Evolutionary conservation across 2,797 vertebrate genomes (phyloP).

Genomic region (Morelia viridis): DNA sequence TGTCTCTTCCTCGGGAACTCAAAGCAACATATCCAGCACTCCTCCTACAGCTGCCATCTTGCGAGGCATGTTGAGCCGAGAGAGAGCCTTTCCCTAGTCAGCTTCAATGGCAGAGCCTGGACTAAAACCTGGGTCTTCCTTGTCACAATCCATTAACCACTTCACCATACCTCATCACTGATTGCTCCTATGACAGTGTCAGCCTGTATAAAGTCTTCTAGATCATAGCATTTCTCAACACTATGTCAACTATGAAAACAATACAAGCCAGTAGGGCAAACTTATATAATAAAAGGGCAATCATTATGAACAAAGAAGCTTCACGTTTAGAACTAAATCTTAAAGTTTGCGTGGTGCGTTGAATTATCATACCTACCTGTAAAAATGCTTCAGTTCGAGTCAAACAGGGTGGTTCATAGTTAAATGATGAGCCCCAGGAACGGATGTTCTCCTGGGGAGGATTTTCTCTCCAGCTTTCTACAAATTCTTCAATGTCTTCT

Average conservation of each 20-base stretch:
- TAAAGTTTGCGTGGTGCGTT: not conserved
- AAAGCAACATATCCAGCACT: not conserved
- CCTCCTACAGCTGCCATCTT: too few relatives aligned
- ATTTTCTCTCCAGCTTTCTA: constrained; percentile 89
- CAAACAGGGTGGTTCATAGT: constrained; percentile 83
- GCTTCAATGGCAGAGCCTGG: too few relatives aligned
- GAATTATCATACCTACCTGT: constrained; percentile 73
- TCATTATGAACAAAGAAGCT: not conserved
- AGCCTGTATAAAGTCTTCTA: not conserved
- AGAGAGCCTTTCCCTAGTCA: too few relatives aligned
- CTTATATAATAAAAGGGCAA: not conserved
- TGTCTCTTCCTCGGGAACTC: too few relatives aligned
- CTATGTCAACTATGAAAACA: not conserved
- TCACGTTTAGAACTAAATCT: not conserved
- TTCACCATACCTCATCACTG: not conserved
- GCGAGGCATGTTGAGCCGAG: too few relatives aligned
- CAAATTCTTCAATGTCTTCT: constrained; percentile 87
- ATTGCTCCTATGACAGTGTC: not conserved
- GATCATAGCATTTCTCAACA: not conserved
- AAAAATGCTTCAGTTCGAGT: constrained; percentile 73
- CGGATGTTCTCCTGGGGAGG: constrained; percentile 71
- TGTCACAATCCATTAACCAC: not conserved
- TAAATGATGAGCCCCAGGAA: constrained; percentile 66
- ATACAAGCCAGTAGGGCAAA: not conserved
- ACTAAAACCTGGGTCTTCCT: not conserved